These are phyloP conservation scores for Lynx canadensis DNA, from an alignment of 2,113 vertebrate genomes.

Conservation along the genomic window DNA sequence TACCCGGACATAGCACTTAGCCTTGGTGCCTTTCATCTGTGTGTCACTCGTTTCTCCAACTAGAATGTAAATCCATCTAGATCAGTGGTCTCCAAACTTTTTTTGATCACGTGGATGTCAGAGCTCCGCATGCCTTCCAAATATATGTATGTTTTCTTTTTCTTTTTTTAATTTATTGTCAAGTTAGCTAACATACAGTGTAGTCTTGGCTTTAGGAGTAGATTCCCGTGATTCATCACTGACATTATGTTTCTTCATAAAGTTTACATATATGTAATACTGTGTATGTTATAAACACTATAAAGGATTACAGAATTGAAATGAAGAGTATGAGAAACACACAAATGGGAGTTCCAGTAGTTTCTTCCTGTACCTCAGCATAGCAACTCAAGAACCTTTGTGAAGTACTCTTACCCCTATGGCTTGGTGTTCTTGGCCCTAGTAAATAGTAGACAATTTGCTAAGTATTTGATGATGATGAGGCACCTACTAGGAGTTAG, in stretches of 20 bases:
- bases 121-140: background rate
- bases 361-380: background rate
- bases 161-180: too few relatives aligned
- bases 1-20: background rate
- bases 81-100: background rate
- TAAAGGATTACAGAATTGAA: background rate
- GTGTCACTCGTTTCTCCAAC: background rate
- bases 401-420: background rate
- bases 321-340: background rate
- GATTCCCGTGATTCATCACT: too few relatives aligned
- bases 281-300: background rate
- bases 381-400: background rate
- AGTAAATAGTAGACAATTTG: background rate
- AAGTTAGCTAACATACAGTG: too few relatives aligned
- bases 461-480: background rate
- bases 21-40: background rate
- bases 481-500: background rate
- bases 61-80: background rate
- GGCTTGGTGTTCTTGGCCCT: background rate
- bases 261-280: background rate
- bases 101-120: background rate
- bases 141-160: background rate
- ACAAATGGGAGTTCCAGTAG: background rate
- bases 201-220: too few relatives aligned
- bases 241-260: background rate